Evolutionary conservation across 2,113 vertebrate genomes (phyloP).

Genomic region (Symphodus melops): DNA sequence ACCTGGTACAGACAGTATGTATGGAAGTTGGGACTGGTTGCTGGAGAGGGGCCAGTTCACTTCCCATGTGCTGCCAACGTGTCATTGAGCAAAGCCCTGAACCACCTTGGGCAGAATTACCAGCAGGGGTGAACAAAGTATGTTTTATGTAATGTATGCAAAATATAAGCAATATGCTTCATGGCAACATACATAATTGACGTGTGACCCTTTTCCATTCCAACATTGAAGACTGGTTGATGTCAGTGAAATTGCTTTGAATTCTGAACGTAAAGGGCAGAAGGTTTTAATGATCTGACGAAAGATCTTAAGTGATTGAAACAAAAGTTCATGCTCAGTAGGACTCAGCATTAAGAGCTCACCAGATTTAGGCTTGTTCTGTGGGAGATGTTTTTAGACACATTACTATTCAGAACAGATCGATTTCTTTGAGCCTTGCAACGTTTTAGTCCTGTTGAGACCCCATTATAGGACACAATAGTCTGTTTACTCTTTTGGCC

Average conservation of each 20-base stretch:
- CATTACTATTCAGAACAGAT: neutral
- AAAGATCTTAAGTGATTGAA: neutral
- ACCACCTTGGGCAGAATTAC: too few species aligned
- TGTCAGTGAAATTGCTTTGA: neutral
- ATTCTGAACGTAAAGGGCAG: neutral
- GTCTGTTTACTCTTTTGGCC: slow-evolving; percentile 37
- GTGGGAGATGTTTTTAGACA: neutral
- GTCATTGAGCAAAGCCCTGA: too few species aligned
- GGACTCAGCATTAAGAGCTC: neutral
- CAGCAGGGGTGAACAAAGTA: too few species aligned
- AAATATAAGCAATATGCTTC: too few species aligned
- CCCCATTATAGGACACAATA: slow-evolving; percentile 21
- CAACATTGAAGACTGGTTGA: neutral
- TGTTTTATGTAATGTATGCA: too few species aligned
- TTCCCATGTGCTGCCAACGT: too few species aligned
- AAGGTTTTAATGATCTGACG: neutral
- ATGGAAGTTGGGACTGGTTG: too few species aligned
- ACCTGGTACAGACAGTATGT: too few species aligned
- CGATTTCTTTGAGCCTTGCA: neutral
- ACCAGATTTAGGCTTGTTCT: neutral
- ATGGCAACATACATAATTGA: too few species aligned
- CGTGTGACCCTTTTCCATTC: neutral
- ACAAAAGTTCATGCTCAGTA: neutral
- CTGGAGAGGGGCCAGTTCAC: too few species aligned
- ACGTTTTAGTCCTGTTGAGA: neutral